These are phyloP conservation scores for Hippocampus abdominalis DNA, from an alignment of 2,113 vertebrate genomes.

Conservation along the genomic window DNA sequence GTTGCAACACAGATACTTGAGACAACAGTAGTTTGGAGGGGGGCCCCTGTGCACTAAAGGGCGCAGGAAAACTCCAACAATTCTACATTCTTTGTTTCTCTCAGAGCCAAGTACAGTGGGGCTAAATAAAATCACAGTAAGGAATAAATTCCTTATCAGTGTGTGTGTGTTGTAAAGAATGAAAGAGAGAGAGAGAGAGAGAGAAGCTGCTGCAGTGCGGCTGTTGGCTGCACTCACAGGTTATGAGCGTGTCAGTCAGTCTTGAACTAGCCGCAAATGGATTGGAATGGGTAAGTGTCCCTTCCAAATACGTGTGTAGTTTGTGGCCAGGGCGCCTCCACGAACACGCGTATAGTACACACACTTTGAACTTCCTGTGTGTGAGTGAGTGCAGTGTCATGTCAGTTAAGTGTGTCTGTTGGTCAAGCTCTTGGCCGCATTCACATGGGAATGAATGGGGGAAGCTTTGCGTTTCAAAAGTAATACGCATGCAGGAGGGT, in stretches of 20 bases:
- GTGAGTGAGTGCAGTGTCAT: background rate
- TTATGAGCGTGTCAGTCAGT: constrained; percentile 36
- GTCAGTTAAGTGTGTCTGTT: constrained; percentile 28
- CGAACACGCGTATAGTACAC: constrained; percentile 11
- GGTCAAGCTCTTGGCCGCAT: constrained; percentile 18
- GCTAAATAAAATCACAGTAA: no score
- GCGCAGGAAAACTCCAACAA: no score
- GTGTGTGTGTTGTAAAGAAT: constrained; percentile 7
- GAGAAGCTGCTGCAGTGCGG: constrained; percentile 67
- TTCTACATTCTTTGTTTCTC: no score
- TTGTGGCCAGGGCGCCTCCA: background rate
- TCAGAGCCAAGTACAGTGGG: no score
- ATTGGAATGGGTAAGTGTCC: constrained; percentile 16
- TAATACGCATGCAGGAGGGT: constrained; percentile 13
- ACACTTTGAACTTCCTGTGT: background rate
- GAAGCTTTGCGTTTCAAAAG: constrained; percentile 20
- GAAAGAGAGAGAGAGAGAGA: constrained; percentile 22
- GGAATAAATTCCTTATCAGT: no score
- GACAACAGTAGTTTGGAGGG: no score
- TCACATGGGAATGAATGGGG: constrained; percentile 41
- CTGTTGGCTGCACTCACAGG: constrained; percentile 42
- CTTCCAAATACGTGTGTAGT: constrained; percentile 13
- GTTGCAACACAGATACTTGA: no score
- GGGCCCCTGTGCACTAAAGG: no score
- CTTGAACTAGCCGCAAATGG: constrained; percentile 41